These are phyloP conservation scores for Hycleus phaleratus DNA, from an alignment of 1,140 invertebrate genomes.

Conservation along the genomic window DNA sequence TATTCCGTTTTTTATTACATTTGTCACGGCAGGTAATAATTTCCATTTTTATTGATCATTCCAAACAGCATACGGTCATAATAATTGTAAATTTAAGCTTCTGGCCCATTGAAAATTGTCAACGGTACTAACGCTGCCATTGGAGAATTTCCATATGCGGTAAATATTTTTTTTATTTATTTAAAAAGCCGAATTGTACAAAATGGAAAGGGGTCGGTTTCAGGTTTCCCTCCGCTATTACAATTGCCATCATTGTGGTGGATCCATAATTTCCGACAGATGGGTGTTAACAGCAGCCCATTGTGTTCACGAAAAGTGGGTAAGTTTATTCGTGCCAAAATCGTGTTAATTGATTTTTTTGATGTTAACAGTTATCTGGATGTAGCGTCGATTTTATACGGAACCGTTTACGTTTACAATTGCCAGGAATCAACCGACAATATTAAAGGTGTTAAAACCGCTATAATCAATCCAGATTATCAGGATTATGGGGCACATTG, in stretches of 20 bases:
- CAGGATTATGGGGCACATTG: not conserved
- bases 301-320: not conserved
- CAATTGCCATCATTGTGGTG: not conserved
- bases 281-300: not conserved
- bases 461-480: not conserved
- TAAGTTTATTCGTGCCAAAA: not conserved
- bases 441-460: not conserved
- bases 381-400: not conserved
- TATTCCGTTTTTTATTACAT: too few species aligned
- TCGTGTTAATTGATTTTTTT: not conserved
- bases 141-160: not conserved
- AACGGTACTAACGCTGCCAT: not conserved
- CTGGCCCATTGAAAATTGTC: not conserved
- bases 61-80: too few species aligned
- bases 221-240: not conserved
- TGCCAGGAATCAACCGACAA: not conserved
- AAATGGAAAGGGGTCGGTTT: not conserved
- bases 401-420: not conserved
- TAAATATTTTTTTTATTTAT: not conserved
- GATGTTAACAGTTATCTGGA: not conserved
- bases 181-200: not conserved
- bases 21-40: too few species aligned
- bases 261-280: not conserved
- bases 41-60: too few species aligned
- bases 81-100: too few species aligned